These are phyloP conservation scores for Tenualosa ilisha DNA, from an alignment of 2,797 vertebrate genomes.

Conservation along the genomic window DNA sequence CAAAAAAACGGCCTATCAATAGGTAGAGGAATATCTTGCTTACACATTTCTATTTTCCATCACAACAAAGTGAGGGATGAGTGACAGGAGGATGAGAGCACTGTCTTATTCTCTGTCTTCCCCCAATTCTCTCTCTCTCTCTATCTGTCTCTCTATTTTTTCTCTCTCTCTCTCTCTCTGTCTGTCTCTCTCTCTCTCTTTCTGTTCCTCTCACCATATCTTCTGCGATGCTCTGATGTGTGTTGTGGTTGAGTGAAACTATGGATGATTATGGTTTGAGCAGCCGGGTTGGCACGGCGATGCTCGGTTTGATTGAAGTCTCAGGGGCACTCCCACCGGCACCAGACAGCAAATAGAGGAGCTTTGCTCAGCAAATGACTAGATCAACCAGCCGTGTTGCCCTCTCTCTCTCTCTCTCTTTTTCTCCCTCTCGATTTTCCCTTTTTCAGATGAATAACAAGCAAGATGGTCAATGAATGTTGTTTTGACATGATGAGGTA, in stretches of 20 bases:
- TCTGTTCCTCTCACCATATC: neutral
- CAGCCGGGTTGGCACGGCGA: neutral
- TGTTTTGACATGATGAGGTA: neutral
- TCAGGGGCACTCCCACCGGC: conserved; percentile 17
- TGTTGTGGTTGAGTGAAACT: neutral
- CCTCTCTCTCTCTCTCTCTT: neutral
- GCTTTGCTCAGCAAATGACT: conserved; percentile 42
- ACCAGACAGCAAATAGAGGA: conserved; percentile 33
- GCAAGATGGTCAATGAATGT: neutral
- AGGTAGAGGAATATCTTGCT: conserved; percentile 27
- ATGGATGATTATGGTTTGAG: conserved; percentile 40
- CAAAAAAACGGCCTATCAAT: neutral
- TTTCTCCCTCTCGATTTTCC: neutral
- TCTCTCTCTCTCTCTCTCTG: neutral
- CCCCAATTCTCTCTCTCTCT: neutral
- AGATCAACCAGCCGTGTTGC: conserved; percentile 12
- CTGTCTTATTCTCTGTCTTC: neutral
- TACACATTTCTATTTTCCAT: neutral
- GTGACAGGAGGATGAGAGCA: neutral
- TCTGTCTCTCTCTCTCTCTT: neutral
- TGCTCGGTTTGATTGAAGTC: conserved; percentile 25
- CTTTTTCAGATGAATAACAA: neutral
- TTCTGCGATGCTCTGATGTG: neutral
- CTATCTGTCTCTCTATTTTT: too few species aligned
- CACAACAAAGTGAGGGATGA: neutral